Percentiles rank a stretch among this genome's conserved stretches.
Evolutionary conservation across 1,140 invertebrate species (phyloP).

Genomic region (Probaryconus sp.): DNA sequence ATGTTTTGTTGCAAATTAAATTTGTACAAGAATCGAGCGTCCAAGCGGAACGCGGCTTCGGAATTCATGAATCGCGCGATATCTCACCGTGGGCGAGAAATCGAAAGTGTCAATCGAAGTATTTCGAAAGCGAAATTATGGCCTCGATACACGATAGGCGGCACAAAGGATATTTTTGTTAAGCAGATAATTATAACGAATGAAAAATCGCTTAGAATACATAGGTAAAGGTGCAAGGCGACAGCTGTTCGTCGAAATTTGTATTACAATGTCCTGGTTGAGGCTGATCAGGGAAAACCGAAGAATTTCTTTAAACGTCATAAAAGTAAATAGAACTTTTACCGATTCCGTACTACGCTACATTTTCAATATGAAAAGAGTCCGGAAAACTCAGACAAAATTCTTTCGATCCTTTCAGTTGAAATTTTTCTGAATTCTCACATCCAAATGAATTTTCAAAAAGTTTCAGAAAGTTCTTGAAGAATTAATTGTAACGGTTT

Average conservation of each 20-base stretch:
- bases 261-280: slow-evolving; percentile 6
- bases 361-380: no score
- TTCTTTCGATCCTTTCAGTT: no score
- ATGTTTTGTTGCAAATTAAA: slow-evolving; percentile 47
- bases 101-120: slow-evolving; percentile 64
- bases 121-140: slow-evolving; percentile 65
- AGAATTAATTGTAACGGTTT: no score
- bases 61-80: slow-evolving; percentile 62
- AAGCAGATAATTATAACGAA: slow-evolving; percentile 55
- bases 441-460: no score
- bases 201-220: slow-evolving; percentile 6
- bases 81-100: slow-evolving; percentile 62
- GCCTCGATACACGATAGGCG: slow-evolving; percentile 57
- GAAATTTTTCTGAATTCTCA: no score
- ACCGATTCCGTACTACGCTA: no score
- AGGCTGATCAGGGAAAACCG: background rate
- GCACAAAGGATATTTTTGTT: slow-evolving; percentile 49
- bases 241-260: background rate
- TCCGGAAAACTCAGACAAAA: no score
- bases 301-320: no score
- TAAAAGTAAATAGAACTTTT: no score
- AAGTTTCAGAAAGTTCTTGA: no score
- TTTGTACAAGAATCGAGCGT: slow-evolving; percentile 45
- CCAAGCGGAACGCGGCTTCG: slow-evolving; percentile 49
- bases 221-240: background rate